Evolutionary conservation across 2,888 invertebrate genomes (phyloP), one percentile per base, ranked within the genome.

Genomic region (Deilephila porcellus): DNA sequence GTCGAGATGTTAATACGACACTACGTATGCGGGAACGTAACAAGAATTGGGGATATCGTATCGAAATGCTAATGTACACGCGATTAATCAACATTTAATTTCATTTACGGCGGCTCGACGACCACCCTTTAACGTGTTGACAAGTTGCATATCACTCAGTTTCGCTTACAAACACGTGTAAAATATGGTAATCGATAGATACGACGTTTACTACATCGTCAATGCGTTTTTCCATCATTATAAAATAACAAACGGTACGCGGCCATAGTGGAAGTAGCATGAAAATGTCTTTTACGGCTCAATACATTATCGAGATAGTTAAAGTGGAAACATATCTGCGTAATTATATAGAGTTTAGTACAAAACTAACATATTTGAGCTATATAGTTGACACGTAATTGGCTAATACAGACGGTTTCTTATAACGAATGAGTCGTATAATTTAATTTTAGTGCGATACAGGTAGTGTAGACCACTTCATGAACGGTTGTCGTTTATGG

Each of bases 31-130:
- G 74, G 80, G 74, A 80, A 82, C 74, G 73, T 60, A 74, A 77
- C 76, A 81, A 78, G 79, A 80, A 82, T 79, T 80, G 78, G 75
- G 77, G 80, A 81, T 82, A 77, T 77, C 75, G 67, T 73, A 81
- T 81, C 77, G 78, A 82, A 82, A 81, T 79, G 75, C 80, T 78
- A 80, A 80, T 79, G 78, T 77, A 76, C 78, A 76, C 62, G 73
- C 74, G 75, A 75, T 78, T 76, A 76, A 80, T 82, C 79, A 75
- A 78, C 76, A 78, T 76, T 80, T 71, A 74, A 71, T 73, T 71
- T 81, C 76, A 79, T 56, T 56, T 19, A 73, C 74, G 73, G 76
- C 53, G 70, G 56, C 17, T 37, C 32, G 53, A 34, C 8, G 63
- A 8, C 59, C n/a, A 59, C 37, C 6, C 25, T 37, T 64, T 72